Base-by-base conservation (phyloP, 92 coral and sea anemone genomes). In the Parazoanthus swiftii region DNA sequence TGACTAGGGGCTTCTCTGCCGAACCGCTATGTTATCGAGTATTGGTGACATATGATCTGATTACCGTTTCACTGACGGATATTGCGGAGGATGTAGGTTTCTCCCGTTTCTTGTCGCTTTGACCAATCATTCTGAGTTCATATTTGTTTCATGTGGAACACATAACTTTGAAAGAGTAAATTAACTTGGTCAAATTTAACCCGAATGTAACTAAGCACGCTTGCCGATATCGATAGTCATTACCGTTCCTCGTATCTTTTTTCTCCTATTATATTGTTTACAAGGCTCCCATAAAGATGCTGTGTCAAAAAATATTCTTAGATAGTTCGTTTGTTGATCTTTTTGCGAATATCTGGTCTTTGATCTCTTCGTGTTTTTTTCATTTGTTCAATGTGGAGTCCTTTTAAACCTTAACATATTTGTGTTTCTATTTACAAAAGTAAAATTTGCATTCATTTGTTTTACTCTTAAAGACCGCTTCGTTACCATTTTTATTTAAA, bases 371-470 rank as follows among this genome's bases (percentile, higher is more conserved):
- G 70, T 63, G 25, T 18, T 63, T 63, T 63, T 63, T 63, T 13
- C 26, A 3, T 20, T 63, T 23, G 16, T 63, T 63, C 70, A 63
- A 63, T 20, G 70, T 63, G 26, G 70, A 63, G 70, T 63, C 70
- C 39, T 50, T 51, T 79, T 46, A 50, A 48, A 26, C 66, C 1
- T 26, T 2, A 16, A 36, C 77, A 71, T 84, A 51, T 84, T 70
- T 46, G 77, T 8, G 77, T 84, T 68, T 84, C 79, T 84, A 84
- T 71, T 83, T 83, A 70, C 86, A 83, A 33, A 83, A 50, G 79
- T 18, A 84, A 71, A 72, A 70, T 84, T 84, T 71, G 66, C 66
- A 73, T 84, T 44, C 20, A 37, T 81, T 81, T 59, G 50, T 81
- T 81, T 56, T 56, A 63, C 85, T 81, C 46, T 81, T 77, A 43